phyloP scores from a whole-genome alignment of 2,888 invertebrate genomes.

The Uropetala carovei region DNA sequence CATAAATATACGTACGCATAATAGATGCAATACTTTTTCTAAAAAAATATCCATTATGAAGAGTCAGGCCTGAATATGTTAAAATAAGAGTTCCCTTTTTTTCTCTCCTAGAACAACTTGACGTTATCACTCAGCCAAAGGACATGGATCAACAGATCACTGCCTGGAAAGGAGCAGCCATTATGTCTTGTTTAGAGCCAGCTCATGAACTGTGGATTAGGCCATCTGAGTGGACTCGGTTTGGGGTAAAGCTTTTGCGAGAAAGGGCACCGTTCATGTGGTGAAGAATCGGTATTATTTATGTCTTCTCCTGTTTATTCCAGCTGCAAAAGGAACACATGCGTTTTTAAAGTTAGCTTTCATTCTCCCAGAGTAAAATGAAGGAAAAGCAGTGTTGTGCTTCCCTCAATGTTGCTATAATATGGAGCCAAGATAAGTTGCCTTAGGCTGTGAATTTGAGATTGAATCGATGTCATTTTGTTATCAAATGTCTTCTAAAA shows the following conservation, averaged over 20 bases:
- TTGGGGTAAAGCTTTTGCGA: slow-evolving; percentile 89
- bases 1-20: too few species aligned
- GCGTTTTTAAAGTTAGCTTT: too few species aligned
- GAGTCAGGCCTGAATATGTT: too few species aligned
- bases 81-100: slow-evolving; percentile 2
- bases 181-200: slow-evolving; percentile 94
- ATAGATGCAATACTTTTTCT: too few species aligned
- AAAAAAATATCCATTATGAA: too few species aligned
- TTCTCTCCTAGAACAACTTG: slow-evolving; percentile 82
- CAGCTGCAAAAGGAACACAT: background rate
- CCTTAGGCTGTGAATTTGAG: too few species aligned
- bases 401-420: too few species aligned
- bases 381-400: too few species aligned
- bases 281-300: slow-evolving; percentile 74
- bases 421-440: too few species aligned
- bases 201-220: slow-evolving; percentile 95
- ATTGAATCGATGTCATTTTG: too few species aligned
- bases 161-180: slow-evolving; percentile 96
- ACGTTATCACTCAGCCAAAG: slow-evolving; percentile 93
- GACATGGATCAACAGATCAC: slow-evolving; percentile 95
- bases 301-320: background rate
- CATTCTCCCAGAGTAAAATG: too few species aligned
- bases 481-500: too few species aligned
- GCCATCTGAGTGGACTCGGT: slow-evolving; percentile 89
- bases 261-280: slow-evolving; percentile 95